Base-by-base conservation (phyloP, 2,888 invertebrate species). In the Graphium colonna region DNA sequence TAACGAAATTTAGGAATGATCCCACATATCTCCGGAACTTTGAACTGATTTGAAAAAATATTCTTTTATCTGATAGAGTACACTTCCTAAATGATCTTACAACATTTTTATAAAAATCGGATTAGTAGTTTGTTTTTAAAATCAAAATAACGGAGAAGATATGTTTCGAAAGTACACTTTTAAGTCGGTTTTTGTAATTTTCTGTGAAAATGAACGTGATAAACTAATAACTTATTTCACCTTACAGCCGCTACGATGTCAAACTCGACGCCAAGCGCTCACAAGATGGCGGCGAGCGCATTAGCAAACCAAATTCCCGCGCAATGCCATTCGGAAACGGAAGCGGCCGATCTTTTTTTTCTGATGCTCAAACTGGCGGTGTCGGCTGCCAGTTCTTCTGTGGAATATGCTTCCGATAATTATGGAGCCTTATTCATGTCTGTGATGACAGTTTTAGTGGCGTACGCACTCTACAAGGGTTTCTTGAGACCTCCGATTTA, bases 401-500 rank as follows among this genome's bases (percentile, higher is more conserved):
- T 47, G 31, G 42, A 42, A 5, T 38, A 17, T n/a, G 1, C 39
- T 3, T 4, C 8, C 15, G 43, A 48, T 1, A 43, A 53, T 10
- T 17, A 9, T 9, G 53, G 38, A 15, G 8, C n/a, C 1, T 9
- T 53, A 28, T 7, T 53, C 13, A 13, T 53, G 4, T 7, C 12
- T 18, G 42, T 26, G n/a, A 33, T n/a, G 15, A 1, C 48, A 31
- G 10, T 48, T 10, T 36, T 42, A 2, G 1, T 38, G 5, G 10
- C 43, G 9, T 48, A 53, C 7, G 15, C 28, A 9, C 13, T 53
- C 10, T 53, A 48, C 28, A 53, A 53, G 16, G 39, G 48, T 38
- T 53, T 43, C 43, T 31, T 33, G 21, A 48, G 48, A 5, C 53
- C 53, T 15, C 47, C 43, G 1, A 53, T 48, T 31, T 53, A 53